These are phyloP conservation scores for Diabrotica virgifera DNA, from an alignment of 1,140 invertebrate species.

Conservation along the genomic window DNA sequence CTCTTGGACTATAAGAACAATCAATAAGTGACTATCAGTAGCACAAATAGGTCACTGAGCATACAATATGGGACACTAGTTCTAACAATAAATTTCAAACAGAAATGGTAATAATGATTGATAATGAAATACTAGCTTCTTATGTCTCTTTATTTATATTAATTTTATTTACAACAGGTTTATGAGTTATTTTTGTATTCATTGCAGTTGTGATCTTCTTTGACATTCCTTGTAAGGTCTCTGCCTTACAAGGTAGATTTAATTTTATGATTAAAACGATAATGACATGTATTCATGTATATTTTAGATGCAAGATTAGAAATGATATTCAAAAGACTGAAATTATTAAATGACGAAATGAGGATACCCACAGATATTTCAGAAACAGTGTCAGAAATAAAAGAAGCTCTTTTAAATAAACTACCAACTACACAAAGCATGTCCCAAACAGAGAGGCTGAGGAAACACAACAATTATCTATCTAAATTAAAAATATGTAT, in stretches of 20 bases:
- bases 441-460: conserved; percentile 27
- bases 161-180: background rate
- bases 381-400: conserved; percentile 11
- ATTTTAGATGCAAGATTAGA: conserved; percentile 30
- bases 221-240: too few relatives aligned
- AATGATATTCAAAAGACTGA: conserved; percentile 27
- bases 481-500: conserved; percentile 36
- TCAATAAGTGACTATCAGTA: too few relatives aligned
- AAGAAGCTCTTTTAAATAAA: conserved; percentile 16
- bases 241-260: too few relatives aligned
- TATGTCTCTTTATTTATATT: conserved; percentile 8
- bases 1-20: too few relatives aligned
- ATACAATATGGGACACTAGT: too few relatives aligned
- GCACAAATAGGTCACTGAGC: too few relatives aligned
- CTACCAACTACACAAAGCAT: conserved; percentile 12
- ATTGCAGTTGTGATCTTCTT: too few relatives aligned
- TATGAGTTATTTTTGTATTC: too few relatives aligned
- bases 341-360: conserved; percentile 23
- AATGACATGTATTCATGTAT: background rate
- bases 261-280: too few relatives aligned
- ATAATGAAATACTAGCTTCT: background rate
- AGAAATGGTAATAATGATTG: too few relatives aligned
- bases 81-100: too few relatives aligned
- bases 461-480: conserved; percentile 31
- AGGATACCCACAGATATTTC: conserved; percentile 12